Evolutionary conservation across 2,797 vertebrate genomes (phyloP).

Genomic region (Parambassis ranga): DNA sequence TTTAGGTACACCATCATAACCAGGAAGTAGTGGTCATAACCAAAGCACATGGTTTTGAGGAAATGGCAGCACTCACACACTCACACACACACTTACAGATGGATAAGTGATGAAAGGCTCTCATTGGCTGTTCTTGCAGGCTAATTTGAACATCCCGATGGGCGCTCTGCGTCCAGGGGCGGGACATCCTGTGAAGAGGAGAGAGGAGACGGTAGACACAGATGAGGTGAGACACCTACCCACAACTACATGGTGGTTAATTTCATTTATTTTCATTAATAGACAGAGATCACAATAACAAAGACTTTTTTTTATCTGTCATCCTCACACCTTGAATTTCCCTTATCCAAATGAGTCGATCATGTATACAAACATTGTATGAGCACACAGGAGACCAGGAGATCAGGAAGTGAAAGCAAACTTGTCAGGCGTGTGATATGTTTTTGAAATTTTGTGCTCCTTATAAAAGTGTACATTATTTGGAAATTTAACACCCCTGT

Average conservation of each 20-base stretch:
- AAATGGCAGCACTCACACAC: conserved; percentile 16
- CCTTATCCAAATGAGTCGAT: neutral
- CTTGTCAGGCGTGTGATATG: neutral
- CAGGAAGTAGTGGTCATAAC: conserved; percentile 49
- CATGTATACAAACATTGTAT: neutral
- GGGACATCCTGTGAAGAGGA: conserved; percentile 93
- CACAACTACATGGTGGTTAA: neutral
- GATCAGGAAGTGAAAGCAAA: neutral
- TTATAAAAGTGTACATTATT: neutral
- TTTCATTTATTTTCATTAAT: neutral
- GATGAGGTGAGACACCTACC: conserved; percentile 87
- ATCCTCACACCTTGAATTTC: neutral
- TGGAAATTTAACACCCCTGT: too few relatives aligned
- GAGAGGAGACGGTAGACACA: conserved; percentile 86
- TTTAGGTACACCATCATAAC: conserved; percentile 32
- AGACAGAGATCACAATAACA: neutral
- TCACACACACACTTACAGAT: conserved; percentile 5
- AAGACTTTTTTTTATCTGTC: too few relatives aligned
- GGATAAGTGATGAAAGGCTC: conserved; percentile 16
- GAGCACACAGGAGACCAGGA: accelerated
- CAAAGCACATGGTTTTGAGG: conserved; percentile 49
- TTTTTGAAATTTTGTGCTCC: neutral
- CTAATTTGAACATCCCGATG: conserved; percentile 99
- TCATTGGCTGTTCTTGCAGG: conserved; percentile 80
- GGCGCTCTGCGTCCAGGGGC: conserved; percentile 96